A percentile compares a stretch with the other conserved stretches of the same genome.
phyloP scores from a whole-genome alignment of 2,888 invertebrate genomes.

The Lucinisca nassula region DNA sequence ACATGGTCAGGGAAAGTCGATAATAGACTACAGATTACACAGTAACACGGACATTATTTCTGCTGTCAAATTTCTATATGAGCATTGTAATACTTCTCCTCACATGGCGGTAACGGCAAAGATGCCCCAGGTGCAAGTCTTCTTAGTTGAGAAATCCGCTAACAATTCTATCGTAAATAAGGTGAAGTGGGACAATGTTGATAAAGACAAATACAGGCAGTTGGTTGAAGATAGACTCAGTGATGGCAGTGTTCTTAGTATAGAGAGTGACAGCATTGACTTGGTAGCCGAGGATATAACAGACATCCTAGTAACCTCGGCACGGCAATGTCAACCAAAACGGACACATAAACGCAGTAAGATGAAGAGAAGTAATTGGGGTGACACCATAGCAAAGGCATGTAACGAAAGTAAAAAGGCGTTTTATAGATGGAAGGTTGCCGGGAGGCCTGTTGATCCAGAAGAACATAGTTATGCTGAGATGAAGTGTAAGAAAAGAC shows the following conservation, averaged over 20 bases:
- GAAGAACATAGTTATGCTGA: not conserved
- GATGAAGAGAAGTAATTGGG: not conserved
- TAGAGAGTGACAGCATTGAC: not conserved
- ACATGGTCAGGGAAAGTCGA: not conserved
- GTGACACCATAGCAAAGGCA: not conserved
- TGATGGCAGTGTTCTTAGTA: not conserved
- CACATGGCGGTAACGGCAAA: not conserved
- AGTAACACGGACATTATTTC: not conserved
- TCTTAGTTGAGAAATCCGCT: not conserved
- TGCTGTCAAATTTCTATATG: not conserved
- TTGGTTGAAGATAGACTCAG: not conserved
- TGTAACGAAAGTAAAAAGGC: not conserved
- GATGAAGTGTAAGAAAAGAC: not conserved
- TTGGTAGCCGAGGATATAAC: not conserved
- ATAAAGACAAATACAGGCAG: not conserved
- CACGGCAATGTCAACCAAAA: not conserved
- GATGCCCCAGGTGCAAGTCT: not conserved
- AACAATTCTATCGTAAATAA: not conserved
- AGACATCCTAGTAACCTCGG: not conserved
- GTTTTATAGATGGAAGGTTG: conserved; percentile 1
- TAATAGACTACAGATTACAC: not conserved
- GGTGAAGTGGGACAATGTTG: not conserved
- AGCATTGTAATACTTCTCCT: not conserved
- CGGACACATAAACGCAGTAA: not conserved
- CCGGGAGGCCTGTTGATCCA: not conserved